Base-by-base conservation (phyloP, 2,888 invertebrate genomes). In the Acrocyrtus sp. region DNA sequence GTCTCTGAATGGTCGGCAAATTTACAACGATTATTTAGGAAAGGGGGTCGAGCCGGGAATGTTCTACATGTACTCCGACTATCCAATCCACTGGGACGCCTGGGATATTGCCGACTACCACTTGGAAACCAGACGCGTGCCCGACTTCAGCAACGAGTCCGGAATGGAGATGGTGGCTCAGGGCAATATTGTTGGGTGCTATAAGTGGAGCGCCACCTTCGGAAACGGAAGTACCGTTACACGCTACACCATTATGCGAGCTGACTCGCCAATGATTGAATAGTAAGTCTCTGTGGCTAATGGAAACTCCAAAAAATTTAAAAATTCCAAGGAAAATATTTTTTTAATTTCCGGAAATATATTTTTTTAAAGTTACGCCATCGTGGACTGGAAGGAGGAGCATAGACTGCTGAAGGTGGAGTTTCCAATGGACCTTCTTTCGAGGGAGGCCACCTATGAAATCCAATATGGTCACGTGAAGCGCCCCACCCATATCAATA, bases 401-500 rank as follows among this genome's bases (percentile, higher is more conserved):
- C 84, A 84, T 70, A 86, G 86, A 78, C 83, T 87, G 70, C 81
- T 87, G 29, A 87, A 87, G 80, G 86, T 83, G 5, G 86, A 86
- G 81, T 86, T 86, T 76, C 85, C 86, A 1, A 83, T 84, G 12
- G 83, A 83, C 61, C 80, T 86, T 2, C 54, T 81, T 10, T 51
- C 82, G 3, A 74, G 80, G 10, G 80, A 83, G 26, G 86, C 85
- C 4, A 84, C 84, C 0, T 87, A 85, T 78, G 86, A 86, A 61
- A 85, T 85, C 19, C 87, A 87, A 81, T 86, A 83, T 82, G 86
- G 87, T 1, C 83, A 84, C 74, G 65, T 86, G 3, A 82, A 83
- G 66, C 79, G 86, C 24, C 85, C 86, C 0, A 86, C 85, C n/a
- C 86, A 86, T 76, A 82, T 80, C 53, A 87, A 87, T 80, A 87